These are phyloP conservation scores for Hipposideros larvatus DNA, from an alignment of 2,797 vertebrate species.

Conservation along the genomic window DNA sequence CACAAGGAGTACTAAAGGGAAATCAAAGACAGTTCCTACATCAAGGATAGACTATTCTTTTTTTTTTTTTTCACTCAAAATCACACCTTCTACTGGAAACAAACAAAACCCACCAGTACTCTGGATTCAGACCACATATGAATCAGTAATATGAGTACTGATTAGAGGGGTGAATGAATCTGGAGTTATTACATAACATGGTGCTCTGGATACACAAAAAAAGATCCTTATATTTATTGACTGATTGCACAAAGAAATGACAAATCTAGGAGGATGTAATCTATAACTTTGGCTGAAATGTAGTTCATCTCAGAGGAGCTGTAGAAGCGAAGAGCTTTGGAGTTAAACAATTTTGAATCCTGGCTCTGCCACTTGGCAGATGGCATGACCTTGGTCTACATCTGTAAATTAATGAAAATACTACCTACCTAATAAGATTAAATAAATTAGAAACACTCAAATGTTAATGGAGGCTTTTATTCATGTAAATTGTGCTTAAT, in stretches of 20 bases:
- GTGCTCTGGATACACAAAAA: background rate
- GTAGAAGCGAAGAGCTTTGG: background rate
- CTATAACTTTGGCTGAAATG: background rate
- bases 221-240: background rate
- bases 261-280: background rate
- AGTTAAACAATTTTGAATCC: background rate
- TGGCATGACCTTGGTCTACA: background rate
- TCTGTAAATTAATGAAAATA: background rate
- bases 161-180: background rate
- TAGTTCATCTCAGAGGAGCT: background rate
- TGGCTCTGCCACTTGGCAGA: background rate
- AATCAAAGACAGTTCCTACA: background rate
- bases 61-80: background rate
- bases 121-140: background rate
- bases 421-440: background rate
- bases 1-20: background rate
- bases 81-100: background rate
- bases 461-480: background rate
- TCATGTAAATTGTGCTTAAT: background rate
- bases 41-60: background rate
- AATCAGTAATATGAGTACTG: background rate
- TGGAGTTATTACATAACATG: background rate
- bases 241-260: background rate
- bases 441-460: background rate
- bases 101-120: background rate